phyloP scores from a whole-genome alignment of 2,888 invertebrate species.

The Cheilosia soror region DNA sequence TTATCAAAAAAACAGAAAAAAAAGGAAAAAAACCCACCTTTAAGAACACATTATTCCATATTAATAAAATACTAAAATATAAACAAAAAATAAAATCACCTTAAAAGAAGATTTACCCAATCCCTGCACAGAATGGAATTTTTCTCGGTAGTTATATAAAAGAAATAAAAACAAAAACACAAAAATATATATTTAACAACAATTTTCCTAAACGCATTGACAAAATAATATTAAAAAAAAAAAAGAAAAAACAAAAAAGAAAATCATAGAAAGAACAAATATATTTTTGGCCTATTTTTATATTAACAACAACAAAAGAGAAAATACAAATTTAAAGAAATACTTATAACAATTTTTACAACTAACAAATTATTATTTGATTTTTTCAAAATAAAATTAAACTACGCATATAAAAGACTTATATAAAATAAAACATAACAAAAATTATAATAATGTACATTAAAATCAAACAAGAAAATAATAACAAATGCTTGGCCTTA shows the following conservation, averaged over 20 bases:
- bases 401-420: conserved; percentile 61
- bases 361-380: conserved; percentile 44
- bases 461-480: conserved; percentile 39
- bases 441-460: conserved; percentile 41
- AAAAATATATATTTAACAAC: conserved; percentile 63
- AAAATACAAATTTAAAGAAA: conserved; percentile 68
- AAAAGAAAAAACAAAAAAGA: conserved; percentile 21
- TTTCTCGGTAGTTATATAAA: conserved; percentile 66
- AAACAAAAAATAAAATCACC: conserved; percentile 15
- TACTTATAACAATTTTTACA: conserved; percentile 60
- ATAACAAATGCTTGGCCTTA: conserved; percentile 70
- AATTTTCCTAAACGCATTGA: conserved; percentile 68
- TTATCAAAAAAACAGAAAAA: conserved; percentile 32
- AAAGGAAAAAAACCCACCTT: conserved; percentile 74
- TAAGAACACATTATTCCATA: conserved; percentile 62
- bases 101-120: conserved; percentile 49
- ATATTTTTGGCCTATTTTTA: conserved; percentile 76
- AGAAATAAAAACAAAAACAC: conserved; percentile 14
- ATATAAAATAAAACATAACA: conserved; percentile 39
- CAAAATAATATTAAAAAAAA: conserved; percentile 46
- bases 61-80: conserved; percentile 18
- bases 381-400: conserved; percentile 37
- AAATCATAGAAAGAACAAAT: conserved; percentile 71
- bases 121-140: conserved; percentile 73
- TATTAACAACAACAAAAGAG: conserved; percentile 61